A percentile compares a stretch with the other conserved stretches of the same genome.
Evolutionary conservation across 1,140 invertebrate species (phyloP).

Genomic region (Lepidurus couesii): DNA sequence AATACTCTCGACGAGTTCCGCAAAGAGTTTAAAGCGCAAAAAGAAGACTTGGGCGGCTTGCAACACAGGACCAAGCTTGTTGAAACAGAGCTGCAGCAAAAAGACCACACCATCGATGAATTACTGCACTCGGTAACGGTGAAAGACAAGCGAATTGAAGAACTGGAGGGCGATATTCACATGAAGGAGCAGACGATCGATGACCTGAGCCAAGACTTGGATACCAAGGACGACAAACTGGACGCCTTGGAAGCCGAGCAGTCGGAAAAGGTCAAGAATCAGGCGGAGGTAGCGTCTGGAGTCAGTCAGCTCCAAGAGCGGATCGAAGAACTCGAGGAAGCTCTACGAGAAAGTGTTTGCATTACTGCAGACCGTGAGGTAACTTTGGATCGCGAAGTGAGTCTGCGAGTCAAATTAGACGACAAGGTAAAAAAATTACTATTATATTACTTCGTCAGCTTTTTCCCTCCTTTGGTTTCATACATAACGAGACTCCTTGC

Average conservation of each 20-base stretch:
- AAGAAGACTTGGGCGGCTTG: background rate
- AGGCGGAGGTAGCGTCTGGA: conserved; percentile 43
- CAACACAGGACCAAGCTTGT: background rate
- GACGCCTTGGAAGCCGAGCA: background rate
- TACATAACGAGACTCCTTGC: background rate
- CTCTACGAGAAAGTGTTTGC: conserved; percentile 60
- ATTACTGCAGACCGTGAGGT: conserved; percentile 58
- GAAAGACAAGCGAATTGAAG: background rate
- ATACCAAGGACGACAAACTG: conserved; percentile 7
- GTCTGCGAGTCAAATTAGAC: conserved; percentile 53
- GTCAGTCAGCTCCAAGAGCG: conserved; percentile 48
- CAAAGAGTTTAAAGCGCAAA: background rate
- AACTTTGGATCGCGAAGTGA: conserved; percentile 56
- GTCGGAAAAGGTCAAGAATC: background rate
- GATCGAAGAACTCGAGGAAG: conserved; percentile 73
- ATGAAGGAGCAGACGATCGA: conserved; percentile 28
- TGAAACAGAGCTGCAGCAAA: background rate
- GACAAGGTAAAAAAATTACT: conserved; percentile 52
- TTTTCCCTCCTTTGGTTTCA: conserved; percentile 30
- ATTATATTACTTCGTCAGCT: background rate
- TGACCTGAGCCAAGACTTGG: conserved; percentile 26
- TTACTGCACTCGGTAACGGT: background rate
- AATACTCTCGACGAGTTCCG: background rate
- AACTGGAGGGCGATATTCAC: conserved; percentile 28
- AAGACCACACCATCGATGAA: background rate